Evolutionary conservation across 2,113 vertebrate species (phyloP).

Genomic region (Gambusia holbrooki): DNA sequence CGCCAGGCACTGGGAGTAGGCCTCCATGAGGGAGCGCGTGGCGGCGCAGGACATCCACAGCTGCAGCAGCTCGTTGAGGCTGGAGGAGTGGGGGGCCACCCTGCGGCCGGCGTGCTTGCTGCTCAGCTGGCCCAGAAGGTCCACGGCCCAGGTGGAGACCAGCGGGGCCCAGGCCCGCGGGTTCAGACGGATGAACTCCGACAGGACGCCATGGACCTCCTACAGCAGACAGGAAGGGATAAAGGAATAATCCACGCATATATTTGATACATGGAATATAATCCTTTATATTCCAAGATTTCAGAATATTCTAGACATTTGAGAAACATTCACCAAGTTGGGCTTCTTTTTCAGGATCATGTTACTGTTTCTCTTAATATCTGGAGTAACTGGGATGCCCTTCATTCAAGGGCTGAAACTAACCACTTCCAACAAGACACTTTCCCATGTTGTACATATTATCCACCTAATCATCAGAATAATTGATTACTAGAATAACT

Average conservation of each 20-base stretch:
- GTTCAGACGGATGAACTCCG: constrained; percentile 87
- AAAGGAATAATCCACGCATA: background rate
- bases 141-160: constrained; percentile 92
- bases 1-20: constrained; percentile 92
- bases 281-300: no score
- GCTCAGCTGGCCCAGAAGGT: constrained; percentile 93
- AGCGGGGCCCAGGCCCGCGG: constrained; percentile 91
- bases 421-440: no score
- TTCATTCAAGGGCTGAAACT: no score
- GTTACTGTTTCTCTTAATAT: no score
- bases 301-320: no score
- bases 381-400: no score
- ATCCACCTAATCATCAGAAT: no score
- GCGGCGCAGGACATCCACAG: constrained; percentile 94
- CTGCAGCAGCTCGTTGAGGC: constrained; percentile 91
- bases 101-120: constrained; percentile 88
- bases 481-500: no score
- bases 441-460: no score
- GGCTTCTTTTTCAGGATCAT: no score
- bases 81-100: constrained; percentile 87
- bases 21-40: constrained; percentile 91
- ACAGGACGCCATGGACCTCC: constrained; percentile 86
- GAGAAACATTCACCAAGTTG: no score
- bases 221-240: constrained; percentile 35
- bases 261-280: background rate